Evolutionary conservation across 2,888 invertebrate species (phyloP), one percentile per base, ranked within the genome.

Genomic region (Amorpha juglandis): DNA sequence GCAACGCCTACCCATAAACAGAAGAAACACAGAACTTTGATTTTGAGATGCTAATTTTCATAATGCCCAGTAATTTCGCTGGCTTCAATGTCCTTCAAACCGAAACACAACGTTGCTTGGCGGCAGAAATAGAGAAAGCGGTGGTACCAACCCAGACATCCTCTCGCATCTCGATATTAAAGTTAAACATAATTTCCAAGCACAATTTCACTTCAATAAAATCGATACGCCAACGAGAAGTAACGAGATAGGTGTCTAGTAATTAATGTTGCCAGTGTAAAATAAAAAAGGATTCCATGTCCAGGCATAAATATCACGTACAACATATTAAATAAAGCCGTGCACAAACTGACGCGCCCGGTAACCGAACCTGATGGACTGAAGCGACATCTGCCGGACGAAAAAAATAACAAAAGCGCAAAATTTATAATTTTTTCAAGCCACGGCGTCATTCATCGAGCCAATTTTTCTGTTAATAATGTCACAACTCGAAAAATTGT

Each of bases 381-480:
- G 76, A 71, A 76, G 75, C 76, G 82, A 88, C 90, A 91, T 91
- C 91, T 91, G 91, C 90, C 80, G 78, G 75, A 75, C 73, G 81
- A 77, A 77, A 89, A 91, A 90, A 89, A 84, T 80, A 76, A 83
- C 86, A 87, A 87, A 81, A 81, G 78, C 74, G 78, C n/a, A 83
- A 82, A 80, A 70, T 75, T 84, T 78, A 75, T 76, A 75, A 79
- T 80, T 78, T 83, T 84, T 83, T 82, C 81, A 81, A 63, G 53
- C 53, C 70, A 65, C 63, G 65, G 48, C 69, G 63, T 68, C 66
- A 82, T 83, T 80, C 77, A 81, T 82, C 82, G 75, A 75, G 80
- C 82, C 87, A 90, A 90, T 88, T 90, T 90, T 86, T 87, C 86
- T 88, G 85, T 90, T 89, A 89, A 89, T 90, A 88, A 87, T 86